These are phyloP conservation scores for Anastrepha obliqua DNA, from an alignment of 1,140 invertebrate species.

Conservation along the genomic window DNA sequence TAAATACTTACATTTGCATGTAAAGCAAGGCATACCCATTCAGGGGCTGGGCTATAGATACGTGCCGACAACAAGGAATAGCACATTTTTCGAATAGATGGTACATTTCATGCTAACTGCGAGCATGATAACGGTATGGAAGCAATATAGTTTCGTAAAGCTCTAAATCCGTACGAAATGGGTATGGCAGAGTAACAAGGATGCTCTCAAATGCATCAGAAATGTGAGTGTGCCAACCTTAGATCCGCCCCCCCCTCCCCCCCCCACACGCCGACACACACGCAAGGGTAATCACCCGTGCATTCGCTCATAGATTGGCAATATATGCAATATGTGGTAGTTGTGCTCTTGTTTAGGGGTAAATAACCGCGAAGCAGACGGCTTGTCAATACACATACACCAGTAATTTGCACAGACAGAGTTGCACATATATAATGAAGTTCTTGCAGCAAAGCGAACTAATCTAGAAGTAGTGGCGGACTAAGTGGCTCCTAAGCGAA, in stretches of 20 bases:
- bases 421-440: not conserved
- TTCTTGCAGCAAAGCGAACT: no score
- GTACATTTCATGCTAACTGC: slow-evolving; percentile 16
- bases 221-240: not conserved
- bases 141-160: not conserved
- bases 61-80: slow-evolving; percentile 22
- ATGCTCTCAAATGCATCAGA: slow-evolving; percentile 16
- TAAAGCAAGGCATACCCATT: not conserved
- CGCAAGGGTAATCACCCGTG: not conserved
- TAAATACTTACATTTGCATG: not conserved
- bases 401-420: not conserved
- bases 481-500: no score
- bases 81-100: slow-evolving; percentile 27
- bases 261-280: not conserved
- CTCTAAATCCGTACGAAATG: not conserved
- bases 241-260: no score
- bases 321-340: not conserved
- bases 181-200: not conserved
- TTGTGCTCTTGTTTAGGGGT: not conserved
- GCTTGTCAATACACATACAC: not conserved
- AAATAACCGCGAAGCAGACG: not conserved
- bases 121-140: slow-evolving; percentile 9
- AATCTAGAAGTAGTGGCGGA: no score
- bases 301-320: slow-evolving; percentile 5
- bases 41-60: not conserved